Base-by-base conservation (phyloP, 2,888 invertebrate species). In the Entomobrya proxima region DNA sequence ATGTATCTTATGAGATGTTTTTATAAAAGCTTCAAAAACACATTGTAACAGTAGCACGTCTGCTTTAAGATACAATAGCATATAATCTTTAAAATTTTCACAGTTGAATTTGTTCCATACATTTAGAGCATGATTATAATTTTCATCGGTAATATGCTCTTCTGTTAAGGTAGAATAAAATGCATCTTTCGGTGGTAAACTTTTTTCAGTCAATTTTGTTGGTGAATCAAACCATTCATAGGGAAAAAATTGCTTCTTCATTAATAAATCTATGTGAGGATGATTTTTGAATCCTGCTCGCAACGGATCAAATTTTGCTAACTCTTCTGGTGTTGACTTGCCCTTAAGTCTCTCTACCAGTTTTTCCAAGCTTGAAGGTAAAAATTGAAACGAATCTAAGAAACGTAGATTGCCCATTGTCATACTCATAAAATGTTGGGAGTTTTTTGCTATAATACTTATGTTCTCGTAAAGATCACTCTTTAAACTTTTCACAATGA, bases 331-430 rank as follows among this genome's bases (percentile, higher is more conserved):
- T 3, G 27, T 35, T 9, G 61, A 40, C 6, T n/a, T 44, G 6
- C 77, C 77, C 27, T 44, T 37, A 2, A 77, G 30, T 13, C 21
- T 15, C 11, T 24, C 3, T n/a, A 7, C 40, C 1, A 77, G 77
- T 24, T 27, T 61, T 1, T 58, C 77, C 9, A 77, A 21, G 2
- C 27, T 37, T 3, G 61, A 18, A 3, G 37, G 0, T 1, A 77
- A 27, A 77, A 61, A 77, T 18, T 77, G 77, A 27, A 21, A 44
- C 0, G 58, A 40, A 30, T 77, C 77, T 18, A 77, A 32, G n/a
- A 77, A 40, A 3, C 58, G 30, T 0, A 77, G n/a, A 5, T 37
- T 40, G 27, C 55, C 55, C 4, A 61, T 27, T 1, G 32, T n/a
- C 1, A 77, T 27, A n/a, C 55, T 35, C 44, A 77, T 24, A 61